A percentile compares a stretch with the other conserved stretches of the same genome.
phyloP scores from a whole-genome alignment of 2,113 vertebrate genomes.

The Opisthocomus hoazin region DNA sequence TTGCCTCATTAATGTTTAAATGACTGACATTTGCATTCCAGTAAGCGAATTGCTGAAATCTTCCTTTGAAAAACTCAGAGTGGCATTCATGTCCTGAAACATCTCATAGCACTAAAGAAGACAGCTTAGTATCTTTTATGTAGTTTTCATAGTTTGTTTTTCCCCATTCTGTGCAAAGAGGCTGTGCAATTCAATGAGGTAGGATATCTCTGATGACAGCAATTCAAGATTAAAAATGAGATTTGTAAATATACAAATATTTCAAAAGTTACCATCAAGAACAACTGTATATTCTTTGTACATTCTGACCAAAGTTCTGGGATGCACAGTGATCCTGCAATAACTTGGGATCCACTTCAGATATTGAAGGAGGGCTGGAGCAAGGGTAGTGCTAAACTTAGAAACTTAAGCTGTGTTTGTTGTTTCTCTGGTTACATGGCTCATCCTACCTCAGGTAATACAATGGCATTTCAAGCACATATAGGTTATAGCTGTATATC shows the following conservation, averaged over 20 bases:
- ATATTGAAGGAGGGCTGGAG: neutral
- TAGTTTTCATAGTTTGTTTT: neutral
- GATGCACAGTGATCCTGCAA: neutral
- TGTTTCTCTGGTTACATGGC: neutral
- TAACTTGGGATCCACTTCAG: neutral
- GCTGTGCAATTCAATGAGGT: fast-evolving
- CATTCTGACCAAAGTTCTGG: neutral
- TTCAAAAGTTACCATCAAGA: neutral
- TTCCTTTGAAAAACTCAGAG: neutral
- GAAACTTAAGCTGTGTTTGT: neutral
- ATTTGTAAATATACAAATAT: neutral
- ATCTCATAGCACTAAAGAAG: neutral
- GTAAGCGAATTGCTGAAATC: neutral
- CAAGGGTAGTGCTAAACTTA: neutral
- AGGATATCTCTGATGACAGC: neutral
- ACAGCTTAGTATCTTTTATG: neutral
- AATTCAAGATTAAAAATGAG: neutral
- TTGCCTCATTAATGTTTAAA: neutral
- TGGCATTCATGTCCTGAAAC: neutral
- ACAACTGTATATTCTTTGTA: neutral
- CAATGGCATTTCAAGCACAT: neutral
- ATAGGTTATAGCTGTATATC: neutral
- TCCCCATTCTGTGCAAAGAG: neutral
- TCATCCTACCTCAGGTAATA: neutral
- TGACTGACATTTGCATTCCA: neutral